Evolutionary conservation across 2,113 vertebrate genomes (phyloP).

Genomic region (Sinocyclocheilus anophthalmus): DNA sequence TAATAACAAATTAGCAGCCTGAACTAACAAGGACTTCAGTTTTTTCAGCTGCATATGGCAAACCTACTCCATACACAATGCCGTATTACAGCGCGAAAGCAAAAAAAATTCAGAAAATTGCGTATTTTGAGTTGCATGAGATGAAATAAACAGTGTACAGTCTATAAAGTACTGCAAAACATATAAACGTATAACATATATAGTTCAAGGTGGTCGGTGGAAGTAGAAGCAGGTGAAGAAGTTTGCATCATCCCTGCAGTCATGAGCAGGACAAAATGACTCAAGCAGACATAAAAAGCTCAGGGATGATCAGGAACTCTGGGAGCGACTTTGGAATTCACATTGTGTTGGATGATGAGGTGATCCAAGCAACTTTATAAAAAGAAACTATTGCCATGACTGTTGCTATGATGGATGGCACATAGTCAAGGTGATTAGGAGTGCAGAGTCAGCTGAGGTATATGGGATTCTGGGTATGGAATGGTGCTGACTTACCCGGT

Average conservation of each 20-base stretch:
- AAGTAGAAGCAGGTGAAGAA: neutral
- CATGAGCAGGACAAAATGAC: slow-evolving; percentile 5
- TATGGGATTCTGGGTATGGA: slow-evolving; percentile 13
- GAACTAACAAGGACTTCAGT: neutral
- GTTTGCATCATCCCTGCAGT: neutral
- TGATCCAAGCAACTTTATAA: slow-evolving; percentile 55
- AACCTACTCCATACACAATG: neutral
- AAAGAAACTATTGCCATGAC: slow-evolving; percentile 57
- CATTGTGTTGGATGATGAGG: slow-evolving; percentile 59
- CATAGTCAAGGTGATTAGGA: slow-evolving; percentile 29
- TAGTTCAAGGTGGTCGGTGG: neutral
- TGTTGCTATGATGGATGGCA: slow-evolving; percentile 42
- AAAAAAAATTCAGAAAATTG: neutral
- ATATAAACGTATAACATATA: neutral
- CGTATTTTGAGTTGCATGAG: neutral
- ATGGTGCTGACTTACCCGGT: slow-evolving; percentile 37
- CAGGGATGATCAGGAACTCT: slow-evolving; percentile 49
- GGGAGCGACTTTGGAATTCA: slow-evolving; percentile 60
- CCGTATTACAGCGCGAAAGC: neutral
- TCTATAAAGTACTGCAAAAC: neutral
- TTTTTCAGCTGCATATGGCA: neutral
- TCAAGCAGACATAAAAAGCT: slow-evolving; percentile 4
- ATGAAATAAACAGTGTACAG: neutral
- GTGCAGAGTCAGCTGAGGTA: slow-evolving; percentile 14
- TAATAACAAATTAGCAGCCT: neutral